Base-by-base conservation (phyloP, 2,113 vertebrate genomes). In the Corydoras maculifer region DNA sequence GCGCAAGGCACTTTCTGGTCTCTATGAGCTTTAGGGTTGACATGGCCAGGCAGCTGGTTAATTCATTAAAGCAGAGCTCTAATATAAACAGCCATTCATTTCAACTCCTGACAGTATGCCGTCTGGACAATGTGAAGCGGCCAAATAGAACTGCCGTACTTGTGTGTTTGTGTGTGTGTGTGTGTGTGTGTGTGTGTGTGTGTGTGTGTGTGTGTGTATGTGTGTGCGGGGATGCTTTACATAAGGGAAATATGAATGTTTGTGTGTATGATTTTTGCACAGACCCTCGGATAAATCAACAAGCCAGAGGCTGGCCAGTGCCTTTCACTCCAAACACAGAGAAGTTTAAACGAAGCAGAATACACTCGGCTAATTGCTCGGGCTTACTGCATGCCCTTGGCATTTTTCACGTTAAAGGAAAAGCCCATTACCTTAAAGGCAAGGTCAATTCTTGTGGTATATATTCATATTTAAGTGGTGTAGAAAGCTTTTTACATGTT, bases 21-120 rank as follows among this genome's bases (percentile, higher is more conserved):
- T 92, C 87, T 91, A 90, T 93, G 93, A 91, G 90, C 88, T 89
- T 85, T 85, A 62, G 86, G 83, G 88, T 89, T 94, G 94, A 97
- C 95, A 93, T 87, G 88, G 88, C 88, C 84, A 89, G 89, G 92
- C 90, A 87, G 90, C 91, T 90, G 87, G 91, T 93, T 96, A 97
- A 98, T 98, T 96, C 95, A 98, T 99, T 99, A 99, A 96, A 95
- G 88, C 89, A 91, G 91, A 92, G 91, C 90, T 93, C 93, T 97
- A 99, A 97, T 99, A 97, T 97, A 99, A 97, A 99, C 95, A 99
- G 93, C 90, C 94, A 97, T 98, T 99, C 92, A 93, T 98, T 98
- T 94, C 89, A 87, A 88, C 84, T 89, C 83, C 90, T 93, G 94
- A 95, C 94, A 94, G 83, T 80, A 87, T 87, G 92, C 88, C 82